These are phyloP conservation scores for Ispidina picta DNA, from an alignment of 2,797 vertebrate species.

Conservation along the genomic window DNA sequence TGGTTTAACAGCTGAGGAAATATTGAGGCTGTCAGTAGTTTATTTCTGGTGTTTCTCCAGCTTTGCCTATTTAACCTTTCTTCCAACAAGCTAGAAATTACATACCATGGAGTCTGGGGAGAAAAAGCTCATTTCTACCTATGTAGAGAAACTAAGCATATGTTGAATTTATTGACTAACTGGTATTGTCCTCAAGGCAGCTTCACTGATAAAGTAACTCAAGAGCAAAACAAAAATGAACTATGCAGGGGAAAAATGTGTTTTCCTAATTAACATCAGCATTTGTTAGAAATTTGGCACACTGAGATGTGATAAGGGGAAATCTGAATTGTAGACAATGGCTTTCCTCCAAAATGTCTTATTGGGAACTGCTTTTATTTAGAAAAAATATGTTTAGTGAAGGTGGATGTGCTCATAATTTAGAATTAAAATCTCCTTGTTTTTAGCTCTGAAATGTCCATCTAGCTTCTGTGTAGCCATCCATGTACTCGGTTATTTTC, in stretches of 20 bases:
- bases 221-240: constrained; percentile 30
- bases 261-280: constrained; percentile 54
- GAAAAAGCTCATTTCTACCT: background rate
- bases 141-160: constrained; percentile 39
- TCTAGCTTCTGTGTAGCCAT: background rate
- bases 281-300: constrained; percentile 47
- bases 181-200: constrained; percentile 59
- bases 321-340: constrained; percentile 45
- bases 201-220: constrained; percentile 48
- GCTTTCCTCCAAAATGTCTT: constrained; percentile 48
- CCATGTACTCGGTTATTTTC: background rate
- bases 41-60: constrained; percentile 6
- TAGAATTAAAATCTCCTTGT: background rate
- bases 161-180: constrained; percentile 56
- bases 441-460: background rate
- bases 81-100: constrained; percentile 10
- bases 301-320: background rate
- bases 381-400: constrained; percentile 42
- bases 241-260: constrained; percentile 28
- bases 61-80: constrained; percentile 14
- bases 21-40: background rate
- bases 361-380: constrained; percentile 12
- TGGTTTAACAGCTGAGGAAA: constrained; percentile 2
- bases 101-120: background rate
- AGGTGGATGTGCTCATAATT: background rate